Conservation (phyloP, 2,888 invertebrate genomes). For the Rhingia campestris region DNA sequence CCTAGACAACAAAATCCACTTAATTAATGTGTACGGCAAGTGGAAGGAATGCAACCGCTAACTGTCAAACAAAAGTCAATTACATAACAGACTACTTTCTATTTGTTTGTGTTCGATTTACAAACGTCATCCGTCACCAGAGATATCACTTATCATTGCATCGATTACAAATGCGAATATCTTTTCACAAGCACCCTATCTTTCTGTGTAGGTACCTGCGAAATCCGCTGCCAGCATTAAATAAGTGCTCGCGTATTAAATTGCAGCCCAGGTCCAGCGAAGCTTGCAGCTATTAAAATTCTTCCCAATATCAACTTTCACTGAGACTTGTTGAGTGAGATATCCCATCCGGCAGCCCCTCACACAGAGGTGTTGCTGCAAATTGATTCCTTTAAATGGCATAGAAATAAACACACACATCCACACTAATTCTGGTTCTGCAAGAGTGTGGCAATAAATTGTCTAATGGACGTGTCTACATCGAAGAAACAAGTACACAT, state of each 20-base stretch:
- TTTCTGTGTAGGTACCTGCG: background rate
- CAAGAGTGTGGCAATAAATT: slow-evolving; percentile 64
- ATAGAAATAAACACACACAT: slow-evolving; percentile 25
- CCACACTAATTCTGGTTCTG: slow-evolving; percentile 57
- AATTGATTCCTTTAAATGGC: slow-evolving; percentile 25
- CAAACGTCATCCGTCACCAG: slow-evolving; percentile 47
- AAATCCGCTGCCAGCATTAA: slow-evolving; percentile 18
- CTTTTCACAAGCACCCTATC: slow-evolving; percentile 20
- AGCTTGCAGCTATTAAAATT: slow-evolving; percentile 55
- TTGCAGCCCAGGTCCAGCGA: slow-evolving; percentile 41
- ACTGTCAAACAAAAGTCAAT: slow-evolving; percentile 38
- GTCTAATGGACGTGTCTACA: slow-evolving; percentile 22
- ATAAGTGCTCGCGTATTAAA: slow-evolving; percentile 25
- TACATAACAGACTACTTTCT: slow-evolving; percentile 65
- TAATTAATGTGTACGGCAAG: no score
- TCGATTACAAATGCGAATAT: slow-evolving; percentile 36
- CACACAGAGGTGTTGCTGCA: slow-evolving; percentile 12
- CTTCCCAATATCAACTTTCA: slow-evolving; percentile 69
- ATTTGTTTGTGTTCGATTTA: slow-evolving; percentile 42
- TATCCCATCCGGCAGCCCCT: background rate
- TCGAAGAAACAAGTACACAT: slow-evolving; percentile 14
- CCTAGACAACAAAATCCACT: no score
- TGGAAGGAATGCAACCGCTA: slow-evolving; percentile 15
- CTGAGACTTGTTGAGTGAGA: slow-evolving; percentile 18
- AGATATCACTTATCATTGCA: slow-evolving; percentile 49